Percentiles rank a stretch among this genome's conserved stretches.
Conservation (phyloP, 2,797 vertebrate species). For the Eremophila alpestris region DNA sequence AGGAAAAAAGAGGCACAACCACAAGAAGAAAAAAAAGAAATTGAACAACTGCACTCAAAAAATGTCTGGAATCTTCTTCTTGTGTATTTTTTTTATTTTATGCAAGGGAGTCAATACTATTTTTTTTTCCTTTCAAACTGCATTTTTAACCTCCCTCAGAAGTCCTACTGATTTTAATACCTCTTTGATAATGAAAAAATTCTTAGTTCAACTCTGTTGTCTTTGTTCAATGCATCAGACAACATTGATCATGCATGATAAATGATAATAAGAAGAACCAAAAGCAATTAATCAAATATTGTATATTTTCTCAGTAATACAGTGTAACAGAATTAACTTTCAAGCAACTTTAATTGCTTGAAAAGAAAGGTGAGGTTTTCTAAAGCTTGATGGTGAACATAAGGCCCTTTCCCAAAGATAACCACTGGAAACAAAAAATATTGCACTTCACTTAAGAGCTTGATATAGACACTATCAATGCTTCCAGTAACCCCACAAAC, state of each 20-base stretch:
- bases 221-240: neutral
- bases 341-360: neutral
- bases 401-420: neutral
- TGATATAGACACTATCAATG: neutral
- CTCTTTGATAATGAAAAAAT: neutral
- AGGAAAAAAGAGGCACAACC: neutral
- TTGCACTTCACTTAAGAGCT: neutral
- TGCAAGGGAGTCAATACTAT: neutral
- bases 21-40: neutral
- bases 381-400: neutral
- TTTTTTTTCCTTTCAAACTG: neutral
- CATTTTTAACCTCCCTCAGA: neutral
- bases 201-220: neutral
- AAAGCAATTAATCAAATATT: neutral
- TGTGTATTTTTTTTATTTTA: no score
- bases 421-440: neutral
- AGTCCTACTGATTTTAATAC: neutral
- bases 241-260: neutral
- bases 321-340: neutral
- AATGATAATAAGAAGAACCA: neutral
- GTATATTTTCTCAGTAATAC: neutral
- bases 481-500: neutral
- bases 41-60: neutral
- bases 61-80: neutral
- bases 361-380: neutral